Evolutionary conservation across 2,797 vertebrate genomes (phyloP), one percentile per base, ranked within the genome.

Genomic region (Cyclopterus lumpus): DNA sequence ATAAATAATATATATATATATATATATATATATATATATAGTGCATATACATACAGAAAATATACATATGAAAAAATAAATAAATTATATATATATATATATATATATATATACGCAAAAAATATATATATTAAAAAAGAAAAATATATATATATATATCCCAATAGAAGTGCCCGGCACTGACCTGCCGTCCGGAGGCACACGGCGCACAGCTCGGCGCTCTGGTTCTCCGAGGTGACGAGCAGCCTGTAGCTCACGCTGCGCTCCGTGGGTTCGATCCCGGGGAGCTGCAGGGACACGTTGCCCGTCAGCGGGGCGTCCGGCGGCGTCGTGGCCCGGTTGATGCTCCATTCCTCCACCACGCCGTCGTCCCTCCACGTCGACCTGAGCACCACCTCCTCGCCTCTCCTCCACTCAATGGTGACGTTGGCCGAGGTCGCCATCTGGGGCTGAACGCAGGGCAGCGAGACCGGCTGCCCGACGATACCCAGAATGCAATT

Each of bases 121-220:
- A n/a, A n/a, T n/a, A 7, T 34, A 34, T 34, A 34, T 34, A 34
- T 34, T n/a, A n/a, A n/a, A n/a, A n/a, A n/a, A n/a, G n/a, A n/a
- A n/a, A n/a, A 34, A 5, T 34, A 6, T 34, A 34, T 34, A 34
- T 8, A 34, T 30, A 30, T 30, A 30, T 30, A n/a, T n/a, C n/a
- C n/a, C n/a, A n/a, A n/a, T n/a, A n/a, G n/a, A n/a, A n/a, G n/a
- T n/a, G n/a, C n/a, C n/a, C n/a, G n/a, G n/a, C n/a, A n/a, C n/a
- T 14, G 57, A 94, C 94, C 94, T 93, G 92, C 91, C 14, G 80
- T 76, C 51, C 36, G 55, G 71, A 95, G 88, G 44, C 93, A 94
- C 73, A 84, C 14, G 0, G 67, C 81, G 73, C 94, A 95, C 62
- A 91, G 44, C 0, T 67, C 73, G 2, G 15, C n/a, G 8, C 66